A percentile compares a stretch with the other conserved stretches of the same genome.
Conservation (phyloP, 2,888 invertebrate species). For the Archaeoteleia sp. region DNA sequence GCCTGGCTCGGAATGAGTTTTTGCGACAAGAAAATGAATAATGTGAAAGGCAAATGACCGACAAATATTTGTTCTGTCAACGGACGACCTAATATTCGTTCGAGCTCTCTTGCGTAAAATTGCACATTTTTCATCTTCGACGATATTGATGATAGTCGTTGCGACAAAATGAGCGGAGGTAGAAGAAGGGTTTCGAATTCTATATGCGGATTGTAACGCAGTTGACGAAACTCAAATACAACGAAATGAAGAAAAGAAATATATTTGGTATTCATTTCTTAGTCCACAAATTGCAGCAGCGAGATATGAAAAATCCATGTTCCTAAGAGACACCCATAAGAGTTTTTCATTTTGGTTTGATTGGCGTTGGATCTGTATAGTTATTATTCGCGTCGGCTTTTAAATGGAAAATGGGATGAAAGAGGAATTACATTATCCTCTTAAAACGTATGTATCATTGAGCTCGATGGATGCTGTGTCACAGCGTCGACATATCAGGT, state of each 20-base stretch:
- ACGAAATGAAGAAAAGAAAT: constrained; percentile 2
- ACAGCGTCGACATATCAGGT: constrained; percentile 18
- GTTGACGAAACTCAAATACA: background rate
- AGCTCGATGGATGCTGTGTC: constrained; percentile 25
- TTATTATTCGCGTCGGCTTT: constrained; percentile 8
- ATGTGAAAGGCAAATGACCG: constrained; percentile 42
- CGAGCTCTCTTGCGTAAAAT: constrained; percentile 39
- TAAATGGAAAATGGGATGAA: constrained; percentile 12
- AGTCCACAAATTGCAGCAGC: too few relatives aligned
- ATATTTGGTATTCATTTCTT: constrained; percentile 19
- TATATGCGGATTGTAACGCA: constrained; percentile 18
- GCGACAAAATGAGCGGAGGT: constrained; percentile 20
- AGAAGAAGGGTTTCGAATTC: constrained; percentile 25
- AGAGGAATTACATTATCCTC: constrained; percentile 17
- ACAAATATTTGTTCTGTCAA: constrained; percentile 48
- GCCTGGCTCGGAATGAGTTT: constrained; percentile 33
- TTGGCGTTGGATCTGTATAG: background rate
- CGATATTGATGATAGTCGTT: constrained; percentile 37
- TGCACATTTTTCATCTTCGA: constrained; percentile 45
- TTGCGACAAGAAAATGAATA: constrained; percentile 41
- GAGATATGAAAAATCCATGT: too few relatives aligned
- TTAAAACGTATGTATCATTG: constrained; percentile 7
- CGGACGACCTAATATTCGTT: constrained; percentile 37
- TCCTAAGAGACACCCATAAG: too few relatives aligned
- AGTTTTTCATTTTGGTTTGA: background rate